phyloP scores from a whole-genome alignment of 2,888 invertebrate genomes.

The Macrophya alboannulata region DNA sequence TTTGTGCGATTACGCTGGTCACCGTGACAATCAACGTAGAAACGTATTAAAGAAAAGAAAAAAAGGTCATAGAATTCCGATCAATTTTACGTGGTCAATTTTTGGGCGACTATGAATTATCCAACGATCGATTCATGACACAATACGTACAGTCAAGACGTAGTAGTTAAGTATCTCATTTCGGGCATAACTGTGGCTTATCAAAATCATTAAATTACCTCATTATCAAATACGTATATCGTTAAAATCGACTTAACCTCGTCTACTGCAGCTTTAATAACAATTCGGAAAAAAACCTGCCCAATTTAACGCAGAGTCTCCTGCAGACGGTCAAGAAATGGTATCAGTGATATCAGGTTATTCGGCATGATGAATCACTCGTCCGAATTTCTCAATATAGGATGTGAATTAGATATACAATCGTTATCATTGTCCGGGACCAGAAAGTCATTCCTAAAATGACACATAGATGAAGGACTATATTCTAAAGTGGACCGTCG shows the following conservation, averaged over 20 bases:
- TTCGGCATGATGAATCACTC: background rate
- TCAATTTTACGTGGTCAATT: background rate
- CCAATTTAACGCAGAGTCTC: background rate
- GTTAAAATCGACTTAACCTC: background rate
- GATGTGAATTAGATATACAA: background rate
- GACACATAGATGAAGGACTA: background rate
- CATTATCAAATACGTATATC: background rate
- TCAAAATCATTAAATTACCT: background rate
- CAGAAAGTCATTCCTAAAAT: background rate
- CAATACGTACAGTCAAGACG: background rate
- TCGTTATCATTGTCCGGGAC: background rate
- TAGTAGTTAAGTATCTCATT: background rate
- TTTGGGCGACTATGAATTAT: background rate
- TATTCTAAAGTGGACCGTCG: background rate
- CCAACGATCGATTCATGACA: background rate
- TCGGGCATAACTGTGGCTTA: background rate
- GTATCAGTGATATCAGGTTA: background rate
- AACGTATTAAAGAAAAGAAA: background rate
- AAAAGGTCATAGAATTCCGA: background rate
- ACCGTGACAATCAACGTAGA: background rate
- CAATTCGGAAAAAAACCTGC: background rate
- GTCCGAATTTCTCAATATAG: background rate
- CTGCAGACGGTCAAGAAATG: background rate
- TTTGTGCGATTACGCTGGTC: slow-evolving; percentile 2
- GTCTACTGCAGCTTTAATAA: background rate